phyloP scores from a whole-genome alignment of 2,888 invertebrate genomes.

The Spilarctia lutea region DNA sequence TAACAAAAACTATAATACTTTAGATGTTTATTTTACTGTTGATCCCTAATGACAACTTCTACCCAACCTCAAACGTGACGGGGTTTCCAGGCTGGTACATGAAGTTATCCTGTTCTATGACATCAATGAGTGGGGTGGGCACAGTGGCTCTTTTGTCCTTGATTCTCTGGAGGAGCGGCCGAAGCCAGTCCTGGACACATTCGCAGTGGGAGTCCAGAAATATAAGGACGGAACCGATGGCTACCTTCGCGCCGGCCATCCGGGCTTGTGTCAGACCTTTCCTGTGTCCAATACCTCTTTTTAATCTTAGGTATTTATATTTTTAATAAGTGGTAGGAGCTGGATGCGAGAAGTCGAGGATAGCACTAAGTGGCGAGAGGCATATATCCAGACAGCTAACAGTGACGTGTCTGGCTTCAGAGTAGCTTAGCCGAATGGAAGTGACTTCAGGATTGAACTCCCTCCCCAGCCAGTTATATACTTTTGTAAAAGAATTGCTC shows the following conservation, averaged over 20 bases:
- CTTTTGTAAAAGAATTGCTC: too few relatives aligned
- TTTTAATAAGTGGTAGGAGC: background rate
- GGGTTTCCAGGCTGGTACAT: constrained; percentile 56
- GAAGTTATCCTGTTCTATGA: constrained; percentile 91
- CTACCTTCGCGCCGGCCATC: constrained; percentile 90
- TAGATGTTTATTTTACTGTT: background rate
- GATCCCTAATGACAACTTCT: background rate
- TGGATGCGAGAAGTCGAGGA: too few relatives aligned
- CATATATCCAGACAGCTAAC: too few relatives aligned
- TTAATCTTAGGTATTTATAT: background rate
- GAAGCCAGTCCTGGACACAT: constrained; percentile 91
- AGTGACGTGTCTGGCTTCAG: too few relatives aligned
- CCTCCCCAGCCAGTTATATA: too few relatives aligned
- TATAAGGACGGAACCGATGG: constrained; percentile 85
- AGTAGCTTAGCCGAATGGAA: too few relatives aligned
- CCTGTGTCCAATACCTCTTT: constrained; percentile 88
- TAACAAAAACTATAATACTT: background rate
- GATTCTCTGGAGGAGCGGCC: constrained; percentile 95
- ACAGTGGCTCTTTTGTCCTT: constrained; percentile 89
- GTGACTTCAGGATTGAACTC: too few relatives aligned
- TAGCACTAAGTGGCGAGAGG: too few relatives aligned
- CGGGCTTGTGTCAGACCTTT: constrained; percentile 89
- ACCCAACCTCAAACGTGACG: constrained; percentile 61
- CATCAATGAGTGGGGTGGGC: constrained; percentile 97
- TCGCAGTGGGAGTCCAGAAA: constrained; percentile 97